Evolutionary conservation across 2,888 invertebrate genomes (phyloP).

Genomic region (Dendrolimus houi): DNA sequence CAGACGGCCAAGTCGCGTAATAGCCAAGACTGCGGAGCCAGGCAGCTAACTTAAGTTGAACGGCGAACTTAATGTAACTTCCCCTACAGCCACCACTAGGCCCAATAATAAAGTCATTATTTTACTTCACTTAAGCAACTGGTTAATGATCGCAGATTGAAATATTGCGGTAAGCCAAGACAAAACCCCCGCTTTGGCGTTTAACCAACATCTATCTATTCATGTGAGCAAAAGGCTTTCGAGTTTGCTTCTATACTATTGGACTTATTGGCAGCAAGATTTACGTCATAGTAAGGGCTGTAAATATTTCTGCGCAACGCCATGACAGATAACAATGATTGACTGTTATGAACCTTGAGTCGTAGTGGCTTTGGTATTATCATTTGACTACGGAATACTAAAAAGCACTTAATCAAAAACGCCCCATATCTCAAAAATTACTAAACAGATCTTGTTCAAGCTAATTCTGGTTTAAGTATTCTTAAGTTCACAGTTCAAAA

Average conservation of each 20-base stretch:
- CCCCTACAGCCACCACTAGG: slow-evolving; percentile 23
- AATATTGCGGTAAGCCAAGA: background rate
- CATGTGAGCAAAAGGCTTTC: background rate
- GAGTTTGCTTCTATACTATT: background rate
- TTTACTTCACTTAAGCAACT: slow-evolving; percentile 15
- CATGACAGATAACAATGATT: too few relatives aligned
- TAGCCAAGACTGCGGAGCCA: slow-evolving; percentile 24
- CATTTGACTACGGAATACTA: too few relatives aligned
- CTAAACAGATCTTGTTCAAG: too few relatives aligned
- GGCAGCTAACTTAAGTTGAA: slow-evolving; percentile 41
- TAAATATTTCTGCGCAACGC: too few relatives aligned
- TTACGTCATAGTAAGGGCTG: too few relatives aligned
- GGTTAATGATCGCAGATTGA: slow-evolving; percentile 3
- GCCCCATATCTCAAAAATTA: too few relatives aligned
- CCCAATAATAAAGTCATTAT: slow-evolving; percentile 31
- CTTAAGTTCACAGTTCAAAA: too few relatives aligned
- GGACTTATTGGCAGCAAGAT: too few relatives aligned
- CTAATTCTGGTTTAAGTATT: too few relatives aligned
- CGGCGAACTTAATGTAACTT: slow-evolving; percentile 50
- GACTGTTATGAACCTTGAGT: too few relatives aligned
- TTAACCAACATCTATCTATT: background rate
- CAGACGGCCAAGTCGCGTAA: slow-evolving; percentile 15
- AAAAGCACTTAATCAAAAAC: too few relatives aligned
- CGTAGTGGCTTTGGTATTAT: too few relatives aligned
- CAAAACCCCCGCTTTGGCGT: background rate